Conservation (phyloP, 2,797 vertebrate species). For the Echiichthys vipera region DNA sequence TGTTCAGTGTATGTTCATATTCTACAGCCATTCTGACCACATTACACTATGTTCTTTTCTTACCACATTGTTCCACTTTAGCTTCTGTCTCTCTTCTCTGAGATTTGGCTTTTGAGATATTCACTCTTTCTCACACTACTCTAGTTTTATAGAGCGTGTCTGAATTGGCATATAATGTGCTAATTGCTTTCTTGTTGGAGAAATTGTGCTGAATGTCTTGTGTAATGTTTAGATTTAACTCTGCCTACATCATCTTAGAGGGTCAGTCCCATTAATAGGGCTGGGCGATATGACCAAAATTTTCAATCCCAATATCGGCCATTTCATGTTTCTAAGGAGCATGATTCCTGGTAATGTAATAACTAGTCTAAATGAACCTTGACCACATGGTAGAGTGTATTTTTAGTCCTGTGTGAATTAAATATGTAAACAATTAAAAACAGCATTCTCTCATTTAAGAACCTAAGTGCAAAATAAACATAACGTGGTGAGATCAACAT, state of each 20-base stretch:
- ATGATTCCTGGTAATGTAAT: too few relatives aligned
- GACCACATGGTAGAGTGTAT: too few relatives aligned
- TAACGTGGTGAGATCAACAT: too few relatives aligned
- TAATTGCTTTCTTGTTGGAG: conserved; percentile 15
- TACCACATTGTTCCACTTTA: neutral
- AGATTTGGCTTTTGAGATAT: conserved; percentile 1
- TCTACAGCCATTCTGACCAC: neutral
- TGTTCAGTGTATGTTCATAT: neutral
- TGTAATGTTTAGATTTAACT: conserved; percentile 33
- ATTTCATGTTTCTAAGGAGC: too few relatives aligned
- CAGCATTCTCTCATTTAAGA: too few relatives aligned
- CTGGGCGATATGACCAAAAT: too few relatives aligned
- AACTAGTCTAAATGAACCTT: too few relatives aligned
- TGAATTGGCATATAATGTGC: neutral
- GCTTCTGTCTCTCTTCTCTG: neutral
- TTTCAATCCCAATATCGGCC: too few relatives aligned
- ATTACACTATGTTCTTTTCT: neutral
- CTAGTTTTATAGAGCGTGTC: conserved; percentile 6
- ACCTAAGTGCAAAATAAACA: too few relatives aligned
- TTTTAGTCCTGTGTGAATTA: too few relatives aligned
- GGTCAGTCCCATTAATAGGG: too few relatives aligned
- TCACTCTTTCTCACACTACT: neutral
- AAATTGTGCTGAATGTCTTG: conserved; percentile 39
- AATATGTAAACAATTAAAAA: too few relatives aligned
- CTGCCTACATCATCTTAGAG: conserved; percentile 11